Conservation (phyloP, 2,888 invertebrate genomes). For the Stenolophus ochropezus region DNA sequence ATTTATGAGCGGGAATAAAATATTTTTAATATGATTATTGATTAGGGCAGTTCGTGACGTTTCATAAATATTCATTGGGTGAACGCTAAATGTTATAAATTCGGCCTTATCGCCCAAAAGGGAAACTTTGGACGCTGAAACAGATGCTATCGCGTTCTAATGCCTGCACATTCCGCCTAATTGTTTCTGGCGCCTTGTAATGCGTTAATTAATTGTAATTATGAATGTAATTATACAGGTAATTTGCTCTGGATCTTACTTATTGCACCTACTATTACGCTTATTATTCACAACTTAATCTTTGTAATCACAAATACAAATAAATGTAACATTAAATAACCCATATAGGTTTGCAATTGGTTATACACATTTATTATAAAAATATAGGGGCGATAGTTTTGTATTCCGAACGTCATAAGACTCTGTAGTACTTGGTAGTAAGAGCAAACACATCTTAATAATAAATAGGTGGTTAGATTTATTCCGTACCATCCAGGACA, state of each 20-base stretch:
- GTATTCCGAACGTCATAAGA: too few relatives aligned
- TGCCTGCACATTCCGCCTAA: constrained; percentile 51
- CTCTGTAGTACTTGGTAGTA: too few relatives aligned
- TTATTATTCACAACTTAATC: too few relatives aligned
- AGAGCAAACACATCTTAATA: too few relatives aligned
- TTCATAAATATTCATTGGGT: constrained; percentile 55
- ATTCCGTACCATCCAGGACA: too few relatives aligned
- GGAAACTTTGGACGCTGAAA: neutral
- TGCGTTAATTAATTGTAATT: constrained; percentile 56
- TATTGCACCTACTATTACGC: neutral
- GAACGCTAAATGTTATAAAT: constrained; percentile 55
- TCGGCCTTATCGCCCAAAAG: constrained; percentile 35
- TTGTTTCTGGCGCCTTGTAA: constrained; percentile 56
- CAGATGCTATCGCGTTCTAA: constrained; percentile 39
- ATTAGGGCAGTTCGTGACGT: constrained; percentile 14
- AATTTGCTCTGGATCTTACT: constrained; percentile 35
- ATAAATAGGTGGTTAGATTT: too few relatives aligned
- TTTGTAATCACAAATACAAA: too few relatives aligned
- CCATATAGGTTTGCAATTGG: too few relatives aligned
- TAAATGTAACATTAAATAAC: too few relatives aligned
- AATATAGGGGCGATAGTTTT: too few relatives aligned
- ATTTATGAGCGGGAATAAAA: constrained; percentile 48
- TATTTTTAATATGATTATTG: constrained; percentile 55
- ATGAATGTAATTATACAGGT: constrained; percentile 46
- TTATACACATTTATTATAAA: too few relatives aligned